phyloP scores from a whole-genome alignment of 2,888 invertebrate species.

The Choreutis nemorana region DNA sequence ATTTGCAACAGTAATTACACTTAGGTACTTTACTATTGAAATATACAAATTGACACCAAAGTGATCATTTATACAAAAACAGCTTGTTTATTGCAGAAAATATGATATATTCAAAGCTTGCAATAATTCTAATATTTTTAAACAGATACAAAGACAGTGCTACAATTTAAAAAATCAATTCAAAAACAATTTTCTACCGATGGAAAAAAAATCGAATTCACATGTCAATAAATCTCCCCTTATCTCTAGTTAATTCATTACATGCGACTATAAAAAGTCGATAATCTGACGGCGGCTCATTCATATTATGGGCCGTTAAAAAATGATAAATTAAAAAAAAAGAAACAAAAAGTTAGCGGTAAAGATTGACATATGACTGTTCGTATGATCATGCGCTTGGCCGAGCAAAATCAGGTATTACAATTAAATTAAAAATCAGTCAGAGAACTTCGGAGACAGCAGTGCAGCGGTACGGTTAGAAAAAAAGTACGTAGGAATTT shows the following conservation, averaged over 20 bases:
- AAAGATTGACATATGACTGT: constrained; percentile 56
- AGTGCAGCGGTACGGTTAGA: constrained; percentile 36
- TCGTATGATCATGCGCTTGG: constrained; percentile 37
- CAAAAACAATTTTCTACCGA: no score
- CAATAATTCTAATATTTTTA: constrained; percentile 1
- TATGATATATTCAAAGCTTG: not conserved
- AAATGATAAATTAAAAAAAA: no score
- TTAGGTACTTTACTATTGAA: no score
- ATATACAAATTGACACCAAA: no score
- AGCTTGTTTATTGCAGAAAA: no score
- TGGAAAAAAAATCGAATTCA: constrained; percentile 21
- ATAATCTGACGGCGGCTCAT: constrained; percentile 26
- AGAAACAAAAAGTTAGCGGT: constrained; percentile 30
- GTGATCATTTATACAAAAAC: no score
- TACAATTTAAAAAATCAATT: constrained; percentile 4
- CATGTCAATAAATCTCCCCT: constrained; percentile 30
- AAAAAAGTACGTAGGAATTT: constrained; percentile 17
- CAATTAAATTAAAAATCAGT: constrained; percentile 65
- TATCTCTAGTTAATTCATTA: constrained; percentile 39
- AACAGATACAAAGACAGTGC: constrained; percentile 3
- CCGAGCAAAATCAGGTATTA: constrained; percentile 60
- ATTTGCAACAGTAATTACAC: no score
- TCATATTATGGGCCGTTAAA: constrained; percentile 22
- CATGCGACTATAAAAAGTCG: constrained; percentile 38
- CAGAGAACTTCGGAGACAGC: constrained; percentile 36